These are phyloP conservation scores for Leuciscus idus DNA, from an alignment of 2,113 vertebrate species.

Conservation along the genomic window DNA sequence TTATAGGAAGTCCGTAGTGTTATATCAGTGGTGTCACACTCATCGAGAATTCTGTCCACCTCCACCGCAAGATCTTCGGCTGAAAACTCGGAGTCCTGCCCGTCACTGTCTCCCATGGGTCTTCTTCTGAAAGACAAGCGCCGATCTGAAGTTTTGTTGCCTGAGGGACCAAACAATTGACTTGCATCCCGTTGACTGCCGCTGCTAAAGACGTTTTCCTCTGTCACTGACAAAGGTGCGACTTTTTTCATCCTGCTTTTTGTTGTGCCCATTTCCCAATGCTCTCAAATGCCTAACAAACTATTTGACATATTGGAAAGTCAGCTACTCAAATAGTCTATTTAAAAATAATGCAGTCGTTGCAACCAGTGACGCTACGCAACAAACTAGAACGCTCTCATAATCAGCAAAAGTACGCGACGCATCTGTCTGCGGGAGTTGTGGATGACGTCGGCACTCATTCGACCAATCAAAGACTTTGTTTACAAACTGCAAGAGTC, in stretches of 20 bases:
- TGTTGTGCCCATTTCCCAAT: constrained; percentile 70
- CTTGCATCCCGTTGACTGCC: constrained; percentile 38
- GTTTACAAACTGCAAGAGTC: constrained; percentile 2
- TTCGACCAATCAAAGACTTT: background rate
- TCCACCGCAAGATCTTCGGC: constrained; percentile 56
- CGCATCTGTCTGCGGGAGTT: background rate
- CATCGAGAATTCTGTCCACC: constrained; percentile 59
- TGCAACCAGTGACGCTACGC: background rate
- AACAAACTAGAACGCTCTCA: background rate
- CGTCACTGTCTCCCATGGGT: constrained; percentile 62
- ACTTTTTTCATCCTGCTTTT: constrained; percentile 74
- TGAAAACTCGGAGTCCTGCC: constrained; percentile 64
- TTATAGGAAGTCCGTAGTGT: constrained; percentile 7
- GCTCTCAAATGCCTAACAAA: too few species aligned
- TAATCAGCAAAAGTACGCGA: background rate
- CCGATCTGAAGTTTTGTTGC: constrained; percentile 24
- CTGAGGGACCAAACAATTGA: constrained; percentile 52
- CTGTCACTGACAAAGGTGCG: constrained; percentile 67
- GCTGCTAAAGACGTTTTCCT: constrained; percentile 49
- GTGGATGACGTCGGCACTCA: background rate
- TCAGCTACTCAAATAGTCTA: too few species aligned
- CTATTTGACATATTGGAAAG: background rate
- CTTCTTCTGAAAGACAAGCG: constrained; percentile 55
- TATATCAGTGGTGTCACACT: constrained; percentile 48
- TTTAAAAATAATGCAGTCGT: background rate